A percentile compares a stretch with the other conserved stretches of the same genome.
phyloP scores from a whole-genome alignment of 2,888 invertebrate genomes.

The Calameuta filiformis region DNA sequence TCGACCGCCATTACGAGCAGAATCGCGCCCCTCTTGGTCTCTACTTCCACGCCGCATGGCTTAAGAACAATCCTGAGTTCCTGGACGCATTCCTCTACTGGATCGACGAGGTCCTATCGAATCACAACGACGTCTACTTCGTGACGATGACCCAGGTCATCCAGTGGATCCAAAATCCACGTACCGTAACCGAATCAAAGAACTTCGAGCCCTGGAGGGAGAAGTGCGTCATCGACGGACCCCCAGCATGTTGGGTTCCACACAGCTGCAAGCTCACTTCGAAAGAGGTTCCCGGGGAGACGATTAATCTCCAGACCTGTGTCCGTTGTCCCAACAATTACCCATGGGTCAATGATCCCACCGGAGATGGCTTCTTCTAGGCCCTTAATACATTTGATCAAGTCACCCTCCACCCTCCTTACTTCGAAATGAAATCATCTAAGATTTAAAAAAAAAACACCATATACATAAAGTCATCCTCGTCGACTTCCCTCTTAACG shows the following conservation, averaged over 20 bases:
- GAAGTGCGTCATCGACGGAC: constrained; percentile 89
- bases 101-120: constrained; percentile 88
- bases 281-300: constrained; percentile 94
- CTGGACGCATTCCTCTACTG: constrained; percentile 92
- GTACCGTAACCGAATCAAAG: constrained; percentile 85
- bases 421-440: background rate
- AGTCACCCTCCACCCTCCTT: constrained; percentile 22
- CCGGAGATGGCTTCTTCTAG: constrained; percentile 91
- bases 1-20: constrained; percentile 90
- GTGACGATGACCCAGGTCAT: constrained; percentile 97
- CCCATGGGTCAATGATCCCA: constrained; percentile 94
- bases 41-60: constrained; percentile 94
- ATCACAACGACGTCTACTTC: constrained; percentile 92
- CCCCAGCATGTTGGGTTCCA: constrained; percentile 87
- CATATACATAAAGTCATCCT: background rate
- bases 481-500: background rate
- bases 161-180: constrained; percentile 94
- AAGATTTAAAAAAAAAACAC: background rate
- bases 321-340: constrained; percentile 94
- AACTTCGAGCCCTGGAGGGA: constrained; percentile 96
- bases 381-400: constrained; percentile 38
- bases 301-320: constrained; percentile 92
- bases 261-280: constrained; percentile 92
- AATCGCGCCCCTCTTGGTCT: constrained; percentile 90
- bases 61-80: constrained; percentile 92